A percentile compares a stretch with the other conserved stretches of the same genome.
Conservation (phyloP, 2,113 vertebrate genomes). For the Crotalus horridus region DNA sequence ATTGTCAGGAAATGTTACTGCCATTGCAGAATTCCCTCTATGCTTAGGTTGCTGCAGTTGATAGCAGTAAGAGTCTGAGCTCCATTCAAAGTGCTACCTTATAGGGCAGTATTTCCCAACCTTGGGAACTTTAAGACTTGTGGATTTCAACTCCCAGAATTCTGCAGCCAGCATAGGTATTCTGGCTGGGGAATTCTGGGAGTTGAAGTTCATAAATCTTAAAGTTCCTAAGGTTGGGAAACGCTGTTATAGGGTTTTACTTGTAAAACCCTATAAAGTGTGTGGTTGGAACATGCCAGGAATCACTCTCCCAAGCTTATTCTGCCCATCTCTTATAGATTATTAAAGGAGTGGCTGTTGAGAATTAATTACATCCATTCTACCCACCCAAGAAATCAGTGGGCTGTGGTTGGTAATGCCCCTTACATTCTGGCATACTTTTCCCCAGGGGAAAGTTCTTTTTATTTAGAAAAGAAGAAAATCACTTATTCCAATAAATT, state of each 20-base stretch:
- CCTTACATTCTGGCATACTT: background rate
- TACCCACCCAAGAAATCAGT: background rate
- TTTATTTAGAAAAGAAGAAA: too few species aligned
- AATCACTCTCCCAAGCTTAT: background rate
- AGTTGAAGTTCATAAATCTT: too few species aligned
- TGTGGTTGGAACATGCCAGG: background rate
- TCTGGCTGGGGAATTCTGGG: too few species aligned
- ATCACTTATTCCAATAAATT: too few species aligned
- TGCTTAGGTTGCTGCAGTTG: background rate
- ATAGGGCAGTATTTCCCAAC: too few species aligned
- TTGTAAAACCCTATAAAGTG: background rate
- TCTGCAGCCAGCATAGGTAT: too few species aligned
- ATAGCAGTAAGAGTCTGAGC: background rate
- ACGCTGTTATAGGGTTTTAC: too few species aligned
- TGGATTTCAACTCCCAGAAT: too few species aligned
- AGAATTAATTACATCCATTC: background rate
- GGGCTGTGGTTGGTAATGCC: background rate
- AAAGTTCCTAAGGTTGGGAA: too few species aligned
- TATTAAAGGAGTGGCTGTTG: background rate
- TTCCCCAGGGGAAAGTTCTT: too few species aligned
- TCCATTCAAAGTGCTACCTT: background rate
- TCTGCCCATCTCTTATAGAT: background rate
- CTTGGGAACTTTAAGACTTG: too few species aligned
- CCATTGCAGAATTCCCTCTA: background rate
- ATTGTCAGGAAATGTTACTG: background rate